Evolutionary conservation across 2,113 vertebrate genomes (phyloP), one percentile per base, ranked within the genome.

Genomic region (Pholis gunnellus): DNA sequence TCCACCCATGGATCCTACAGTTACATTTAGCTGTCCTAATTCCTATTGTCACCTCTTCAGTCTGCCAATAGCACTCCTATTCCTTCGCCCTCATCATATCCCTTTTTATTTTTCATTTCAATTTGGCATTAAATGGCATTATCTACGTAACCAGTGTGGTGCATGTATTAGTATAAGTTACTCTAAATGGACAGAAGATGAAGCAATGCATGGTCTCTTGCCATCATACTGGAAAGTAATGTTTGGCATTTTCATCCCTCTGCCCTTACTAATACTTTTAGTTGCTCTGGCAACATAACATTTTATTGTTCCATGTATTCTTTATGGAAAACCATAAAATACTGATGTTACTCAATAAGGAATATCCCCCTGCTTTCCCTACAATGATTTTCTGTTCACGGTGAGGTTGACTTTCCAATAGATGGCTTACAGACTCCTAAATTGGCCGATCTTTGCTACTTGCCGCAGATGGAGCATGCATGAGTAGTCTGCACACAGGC

Each of bases 401-500:
- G 74, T 38, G 38, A 78, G 75, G 75, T 44, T 80, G 66, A 54
- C 75, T 88, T 81, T 88, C 83, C 75, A 66, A 83, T 75, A 77
- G 48, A 46, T 48, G 65, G 10, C 64, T 80, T 76, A 44, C 72
- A 52, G 85, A 81, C 57, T 80, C n/a, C 70, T 75, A 87, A 88
- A 87, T 86, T 86, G 67, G 81, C 83, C 71, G n/a, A 68, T 89
- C 76, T 84, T 77, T 36, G 1, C 67, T 38, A 8, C 71, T 59
- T 59, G 72, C 71, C 34, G 56, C 73, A 81, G 83, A 90, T 76
- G 86, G 67, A 74, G 79, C 82, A 74, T 80, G 87, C 85, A 68
- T 87, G 85, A 80, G 82, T 81, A 74, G 76, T 81, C 84, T 81
- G 85, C 85, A 87, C 85, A 79, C 70, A 52, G 79, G 80, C 85